Evolutionary conservation across 1,140 invertebrate genomes (phyloP).

Genomic region (Penaeus vannamei): DNA sequence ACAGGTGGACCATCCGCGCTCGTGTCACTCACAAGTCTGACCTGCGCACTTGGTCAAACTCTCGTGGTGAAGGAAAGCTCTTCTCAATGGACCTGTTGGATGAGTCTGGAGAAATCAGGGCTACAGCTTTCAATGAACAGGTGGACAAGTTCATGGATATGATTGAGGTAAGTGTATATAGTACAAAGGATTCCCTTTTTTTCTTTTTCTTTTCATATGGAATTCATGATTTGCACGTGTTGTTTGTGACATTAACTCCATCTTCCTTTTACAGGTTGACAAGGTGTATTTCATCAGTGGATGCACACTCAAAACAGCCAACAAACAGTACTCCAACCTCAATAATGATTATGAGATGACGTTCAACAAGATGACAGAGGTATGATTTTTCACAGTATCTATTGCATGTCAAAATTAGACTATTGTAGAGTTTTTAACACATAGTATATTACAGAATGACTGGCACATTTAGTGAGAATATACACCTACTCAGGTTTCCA

Average conservation of each 20-base stretch:
- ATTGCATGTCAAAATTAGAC: neutral
- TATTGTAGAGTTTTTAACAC: neutral
- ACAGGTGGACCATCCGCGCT: constrained; percentile 92
- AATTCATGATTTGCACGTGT: too few relatives aligned
- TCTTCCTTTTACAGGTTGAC: constrained; percentile 76
- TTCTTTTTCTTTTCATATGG: too few relatives aligned
- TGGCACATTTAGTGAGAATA: too few relatives aligned
- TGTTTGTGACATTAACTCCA: too few relatives aligned
- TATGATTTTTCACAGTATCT: constrained; percentile 75
- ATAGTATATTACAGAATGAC: too few relatives aligned
- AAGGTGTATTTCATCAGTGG: constrained; percentile 92
- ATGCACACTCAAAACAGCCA: constrained; percentile 88
- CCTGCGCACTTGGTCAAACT: constrained; percentile 92
- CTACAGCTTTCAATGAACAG: constrained; percentile 92
- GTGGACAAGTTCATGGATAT: constrained; percentile 93
- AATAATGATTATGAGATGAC: constrained; percentile 98
- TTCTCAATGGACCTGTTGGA: constrained; percentile 95
- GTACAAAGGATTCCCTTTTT: too few relatives aligned
- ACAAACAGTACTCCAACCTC: constrained; percentile 87
- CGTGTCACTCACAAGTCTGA: constrained; percentile 87
- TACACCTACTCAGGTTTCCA: too few relatives aligned
- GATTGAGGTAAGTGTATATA: constrained; percentile 80
- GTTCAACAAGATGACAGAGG: constrained; percentile 84
- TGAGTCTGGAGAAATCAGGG: constrained; percentile 93
- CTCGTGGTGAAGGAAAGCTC: constrained; percentile 91